These are phyloP conservation scores for Zaprionus capensis DNA, from an alignment of 1,140 invertebrate species.

Conservation along the genomic window DNA sequence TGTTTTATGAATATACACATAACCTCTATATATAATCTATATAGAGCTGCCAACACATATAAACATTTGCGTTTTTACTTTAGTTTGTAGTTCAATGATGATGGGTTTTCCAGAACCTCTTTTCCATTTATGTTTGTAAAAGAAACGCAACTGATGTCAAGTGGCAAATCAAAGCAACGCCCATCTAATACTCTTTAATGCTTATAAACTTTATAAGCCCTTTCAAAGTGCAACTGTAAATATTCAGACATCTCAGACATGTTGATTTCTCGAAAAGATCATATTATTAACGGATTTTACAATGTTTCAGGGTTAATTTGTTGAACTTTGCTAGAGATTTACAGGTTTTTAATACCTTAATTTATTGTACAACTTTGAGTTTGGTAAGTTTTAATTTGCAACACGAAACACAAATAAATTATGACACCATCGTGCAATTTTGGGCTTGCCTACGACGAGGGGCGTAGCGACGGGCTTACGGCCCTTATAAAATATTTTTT, in stretches of 20 bases:
- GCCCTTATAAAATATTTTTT: too few species aligned
- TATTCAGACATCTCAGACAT: too few species aligned
- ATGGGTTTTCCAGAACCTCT: neutral
- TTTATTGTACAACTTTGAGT: slow-evolving; percentile 15
- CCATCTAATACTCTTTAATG: too few species aligned
- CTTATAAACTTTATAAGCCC: too few species aligned
- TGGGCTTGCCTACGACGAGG: neutral
- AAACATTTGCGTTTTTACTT: slow-evolving; percentile 33
- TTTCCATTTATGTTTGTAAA: too few species aligned
- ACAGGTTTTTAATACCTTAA: neutral
- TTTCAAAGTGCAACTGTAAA: too few species aligned
- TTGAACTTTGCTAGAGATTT: neutral
- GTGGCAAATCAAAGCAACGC: too few species aligned
- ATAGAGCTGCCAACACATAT: neutral
- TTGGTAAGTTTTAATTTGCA: slow-evolving; percentile 32
- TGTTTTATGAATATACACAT: slow-evolving; percentile 24
- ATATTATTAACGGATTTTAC: neutral
- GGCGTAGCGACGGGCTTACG: too few species aligned
- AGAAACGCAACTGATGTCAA: too few species aligned
- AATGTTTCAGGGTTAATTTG: neutral
- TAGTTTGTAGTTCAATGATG: neutral
- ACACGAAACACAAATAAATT: neutral
- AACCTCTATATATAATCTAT: neutral
- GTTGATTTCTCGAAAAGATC: too few species aligned
- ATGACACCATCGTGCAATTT: neutral